Percentiles rank a stretch among this genome's conserved stretches.
phyloP scores from a whole-genome alignment of 1,140 invertebrate species.

The Ephestia elutella region DNA sequence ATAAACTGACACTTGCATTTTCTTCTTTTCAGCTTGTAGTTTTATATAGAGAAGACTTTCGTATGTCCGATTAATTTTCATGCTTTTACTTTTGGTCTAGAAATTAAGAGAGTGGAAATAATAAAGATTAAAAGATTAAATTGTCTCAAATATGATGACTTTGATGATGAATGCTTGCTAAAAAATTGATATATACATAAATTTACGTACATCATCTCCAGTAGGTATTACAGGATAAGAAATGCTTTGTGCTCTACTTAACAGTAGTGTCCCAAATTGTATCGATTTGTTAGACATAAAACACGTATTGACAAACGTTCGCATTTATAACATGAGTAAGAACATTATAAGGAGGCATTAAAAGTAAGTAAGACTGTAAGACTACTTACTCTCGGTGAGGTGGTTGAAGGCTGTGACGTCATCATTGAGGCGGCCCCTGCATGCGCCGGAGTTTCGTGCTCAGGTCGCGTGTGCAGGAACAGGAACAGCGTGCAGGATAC shows the following conservation, averaged over 20 bases:
- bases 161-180: no score
- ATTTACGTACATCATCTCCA: no score
- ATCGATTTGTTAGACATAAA: no score
- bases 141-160: no score
- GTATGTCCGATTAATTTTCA: background rate
- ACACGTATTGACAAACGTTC: no score
- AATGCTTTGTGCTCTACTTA: no score
- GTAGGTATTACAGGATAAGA: no score
- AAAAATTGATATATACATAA: no score
- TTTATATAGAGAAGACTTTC: background rate
- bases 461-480: conserved; percentile 87
- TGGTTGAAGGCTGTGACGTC: conserved; percentile 82
- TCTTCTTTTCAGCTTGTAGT: background rate
- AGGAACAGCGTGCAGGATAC: conserved; percentile 87
- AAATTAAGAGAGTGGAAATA: background rate
- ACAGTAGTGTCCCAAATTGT: no score
- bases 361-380: no score
- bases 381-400: conserved; percentile 79
- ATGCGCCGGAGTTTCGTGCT: conserved; percentile 84
- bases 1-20: conserved; percentile 17
- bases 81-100: background rate
- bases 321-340: no score
- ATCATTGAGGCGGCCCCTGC: conserved; percentile 83
- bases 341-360: no score
- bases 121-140: background rate